Evolutionary conservation across 2,888 invertebrate genomes (phyloP).

Genomic region (Eudemis profundana): DNA sequence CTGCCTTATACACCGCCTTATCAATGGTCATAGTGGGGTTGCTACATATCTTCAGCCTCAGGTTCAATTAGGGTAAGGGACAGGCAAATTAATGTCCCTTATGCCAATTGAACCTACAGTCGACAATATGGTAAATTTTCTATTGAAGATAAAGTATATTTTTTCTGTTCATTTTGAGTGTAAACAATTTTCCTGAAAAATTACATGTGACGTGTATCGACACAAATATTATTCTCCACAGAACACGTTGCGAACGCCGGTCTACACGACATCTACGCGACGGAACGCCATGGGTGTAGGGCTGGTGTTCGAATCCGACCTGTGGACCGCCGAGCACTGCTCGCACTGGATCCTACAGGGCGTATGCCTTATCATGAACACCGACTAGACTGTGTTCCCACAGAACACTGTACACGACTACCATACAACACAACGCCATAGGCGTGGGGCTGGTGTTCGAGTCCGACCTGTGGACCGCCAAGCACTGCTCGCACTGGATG

Average conservation of each 20-base stretch:
- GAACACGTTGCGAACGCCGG: conserved; percentile 95
- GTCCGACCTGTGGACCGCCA: conserved; percentile 92
- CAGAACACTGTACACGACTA: too few species aligned
- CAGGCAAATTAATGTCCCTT: too few species aligned
- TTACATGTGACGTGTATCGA: too few species aligned
- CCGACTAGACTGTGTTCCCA: conserved; percentile 88
- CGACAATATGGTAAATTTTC: too few species aligned
- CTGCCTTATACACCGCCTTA: too few species aligned
- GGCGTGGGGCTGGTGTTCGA: conserved; percentile 96
- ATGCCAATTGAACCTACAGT: too few species aligned
- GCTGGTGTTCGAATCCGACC: conserved; percentile 95
- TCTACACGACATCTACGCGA: conserved; percentile 94
- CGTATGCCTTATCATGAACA: conserved; percentile 94
- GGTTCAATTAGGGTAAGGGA: too few species aligned
- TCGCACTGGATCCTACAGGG: conserved; percentile 97
- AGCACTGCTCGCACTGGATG: conserved; percentile 94
- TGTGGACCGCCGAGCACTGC: conserved; percentile 91
- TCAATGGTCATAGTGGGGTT: too few species aligned
- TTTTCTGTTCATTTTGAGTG: too few species aligned
- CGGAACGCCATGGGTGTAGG: conserved; percentile 97
- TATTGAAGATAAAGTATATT: too few species aligned
- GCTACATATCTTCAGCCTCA: too few species aligned
- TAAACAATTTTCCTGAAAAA: too few species aligned
- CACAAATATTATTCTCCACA: conserved; percentile 78
- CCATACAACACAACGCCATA: conserved; percentile 95